Percentiles rank a stretch among this genome's conserved stretches.
phyloP scores from a whole-genome alignment of 2,888 invertebrate species.

The Caenorhabditis sp. region DNA sequence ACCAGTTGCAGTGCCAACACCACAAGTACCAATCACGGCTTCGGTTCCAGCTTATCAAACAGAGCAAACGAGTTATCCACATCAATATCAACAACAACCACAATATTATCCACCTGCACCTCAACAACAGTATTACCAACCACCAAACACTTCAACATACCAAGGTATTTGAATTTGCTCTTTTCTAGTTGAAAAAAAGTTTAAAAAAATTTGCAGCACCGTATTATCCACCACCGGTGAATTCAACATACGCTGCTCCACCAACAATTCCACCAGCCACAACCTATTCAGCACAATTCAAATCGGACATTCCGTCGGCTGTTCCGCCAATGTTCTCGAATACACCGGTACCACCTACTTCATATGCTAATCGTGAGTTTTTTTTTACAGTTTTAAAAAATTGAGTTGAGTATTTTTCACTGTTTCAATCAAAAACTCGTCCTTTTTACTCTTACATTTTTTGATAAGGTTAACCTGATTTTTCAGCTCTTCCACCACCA shows the following conservation, averaged over 20 bases:
- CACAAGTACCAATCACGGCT: neutral
- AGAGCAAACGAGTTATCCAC: neutral
- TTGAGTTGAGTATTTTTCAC: no score
- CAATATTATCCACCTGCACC: slow-evolving; percentile 6
- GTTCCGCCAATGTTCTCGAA: slow-evolving; percentile 42
- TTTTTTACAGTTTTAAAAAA: no score
- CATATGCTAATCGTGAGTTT: slow-evolving; percentile 27
- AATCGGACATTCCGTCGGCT: slow-evolving; percentile 37
- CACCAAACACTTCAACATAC: slow-evolving; percentile 15
- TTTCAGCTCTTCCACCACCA: slow-evolving; percentile 39
- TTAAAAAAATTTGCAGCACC: slow-evolving; percentile 17
- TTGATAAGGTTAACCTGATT: no score
- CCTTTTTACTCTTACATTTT: no score
- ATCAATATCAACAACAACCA: slow-evolving; percentile 8
- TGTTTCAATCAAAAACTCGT: no score
- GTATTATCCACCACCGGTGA: slow-evolving; percentile 15
- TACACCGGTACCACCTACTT: slow-evolving; percentile 23
- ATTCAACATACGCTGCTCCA: slow-evolving; percentile 15
- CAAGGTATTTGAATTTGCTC: slow-evolving; percentile 17
- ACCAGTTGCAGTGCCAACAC: slow-evolving; percentile 24
- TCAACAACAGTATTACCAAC: slow-evolving; percentile 15
- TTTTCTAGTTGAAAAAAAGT: neutral
- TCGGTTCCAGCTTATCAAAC: slow-evolving; percentile 13
- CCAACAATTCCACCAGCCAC: slow-evolving; percentile 1
- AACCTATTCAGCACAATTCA: slow-evolving; percentile 3